phyloP scores from a whole-genome alignment of 2,888 invertebrate species.

The Metalampra italica region DNA sequence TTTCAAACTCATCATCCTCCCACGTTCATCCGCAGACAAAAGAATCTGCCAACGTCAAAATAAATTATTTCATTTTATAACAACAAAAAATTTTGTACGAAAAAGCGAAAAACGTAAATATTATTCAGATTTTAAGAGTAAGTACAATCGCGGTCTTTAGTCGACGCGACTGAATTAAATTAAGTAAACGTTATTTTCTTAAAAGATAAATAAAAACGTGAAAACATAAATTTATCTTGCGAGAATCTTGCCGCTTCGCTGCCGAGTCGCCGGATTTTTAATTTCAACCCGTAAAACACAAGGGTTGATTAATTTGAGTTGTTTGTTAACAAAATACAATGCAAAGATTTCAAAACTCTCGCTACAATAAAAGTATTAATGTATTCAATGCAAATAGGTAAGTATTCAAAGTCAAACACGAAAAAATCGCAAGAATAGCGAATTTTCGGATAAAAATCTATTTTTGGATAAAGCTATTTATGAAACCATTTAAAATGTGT shows the following conservation, averaged over 20 bases:
- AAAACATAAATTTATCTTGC: conserved; percentile 2
- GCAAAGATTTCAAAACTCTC: no score
- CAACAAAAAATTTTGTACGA: not conserved
- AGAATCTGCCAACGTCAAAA: not conserved
- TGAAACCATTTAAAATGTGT: conserved; percentile 43
- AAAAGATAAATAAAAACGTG: conserved; percentile 5
- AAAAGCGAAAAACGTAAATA: conserved; percentile 8
- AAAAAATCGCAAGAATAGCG: no score
- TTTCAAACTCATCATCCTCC: not conserved
- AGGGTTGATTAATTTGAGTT: conserved; percentile 5
- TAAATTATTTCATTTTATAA: not conserved
- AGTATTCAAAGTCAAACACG: no score
- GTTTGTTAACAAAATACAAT: not conserved
- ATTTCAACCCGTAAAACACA: not conserved
- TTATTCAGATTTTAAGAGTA: conserved; percentile 3
- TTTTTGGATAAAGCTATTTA: no score
- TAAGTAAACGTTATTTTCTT: conserved; percentile 3
- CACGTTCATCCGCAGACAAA: not conserved
- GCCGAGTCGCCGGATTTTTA: not conserved
- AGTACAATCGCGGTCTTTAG: conserved; percentile 13
- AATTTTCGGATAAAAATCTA: no score
- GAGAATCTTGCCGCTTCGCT: not conserved
- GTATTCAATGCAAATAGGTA: no score
- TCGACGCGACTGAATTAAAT: conserved; percentile 10
- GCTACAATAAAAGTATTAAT: no score